Evolutionary conservation across 2,888 invertebrate species (phyloP).

Genomic region (Tiliacea aurago): DNA sequence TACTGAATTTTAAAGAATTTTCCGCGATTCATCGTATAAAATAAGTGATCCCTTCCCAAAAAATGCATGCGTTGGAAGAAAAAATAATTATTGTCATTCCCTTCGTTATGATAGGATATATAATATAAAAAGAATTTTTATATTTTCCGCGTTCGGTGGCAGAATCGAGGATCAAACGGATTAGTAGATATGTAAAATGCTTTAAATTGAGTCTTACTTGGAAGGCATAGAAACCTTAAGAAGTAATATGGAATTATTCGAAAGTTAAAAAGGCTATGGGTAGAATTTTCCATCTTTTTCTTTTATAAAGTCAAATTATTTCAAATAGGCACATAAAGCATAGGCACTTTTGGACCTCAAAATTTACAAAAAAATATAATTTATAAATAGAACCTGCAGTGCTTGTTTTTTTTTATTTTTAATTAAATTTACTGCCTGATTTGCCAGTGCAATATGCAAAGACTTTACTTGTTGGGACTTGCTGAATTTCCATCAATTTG

Average conservation of each 20-base stretch:
- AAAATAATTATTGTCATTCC: slow-evolving; percentile 51
- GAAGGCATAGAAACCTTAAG: slow-evolving; percentile 28
- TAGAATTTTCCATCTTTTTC: neutral
- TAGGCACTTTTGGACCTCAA: too few species aligned
- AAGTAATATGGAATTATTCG: slow-evolving; percentile 25
- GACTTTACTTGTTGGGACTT: neutral
- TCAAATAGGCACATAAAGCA: too few species aligned
- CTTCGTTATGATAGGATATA: slow-evolving; percentile 38
- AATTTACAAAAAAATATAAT: too few species aligned
- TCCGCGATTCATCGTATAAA: slow-evolving; percentile 26
- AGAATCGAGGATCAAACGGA: slow-evolving; percentile 44
- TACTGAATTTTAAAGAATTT: slow-evolving; percentile 1
- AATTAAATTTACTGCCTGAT: too few species aligned
- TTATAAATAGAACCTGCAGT: too few species aligned
- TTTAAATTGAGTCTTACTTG: slow-evolving; percentile 45
- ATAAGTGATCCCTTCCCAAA: slow-evolving; percentile 37
- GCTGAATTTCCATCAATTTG: neutral
- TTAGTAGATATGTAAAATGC: slow-evolving; percentile 38
- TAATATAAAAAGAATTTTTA: slow-evolving; percentile 40
- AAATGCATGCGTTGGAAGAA: slow-evolving; percentile 44
- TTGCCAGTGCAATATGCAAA: neutral
- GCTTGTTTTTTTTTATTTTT: too few species aligned
- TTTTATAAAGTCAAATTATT: neutral
- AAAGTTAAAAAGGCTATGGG: neutral
- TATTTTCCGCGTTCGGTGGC: slow-evolving; percentile 42